Conservation (phyloP, 1,140 invertebrate genomes). For the Parapsyche elsis region DNA sequence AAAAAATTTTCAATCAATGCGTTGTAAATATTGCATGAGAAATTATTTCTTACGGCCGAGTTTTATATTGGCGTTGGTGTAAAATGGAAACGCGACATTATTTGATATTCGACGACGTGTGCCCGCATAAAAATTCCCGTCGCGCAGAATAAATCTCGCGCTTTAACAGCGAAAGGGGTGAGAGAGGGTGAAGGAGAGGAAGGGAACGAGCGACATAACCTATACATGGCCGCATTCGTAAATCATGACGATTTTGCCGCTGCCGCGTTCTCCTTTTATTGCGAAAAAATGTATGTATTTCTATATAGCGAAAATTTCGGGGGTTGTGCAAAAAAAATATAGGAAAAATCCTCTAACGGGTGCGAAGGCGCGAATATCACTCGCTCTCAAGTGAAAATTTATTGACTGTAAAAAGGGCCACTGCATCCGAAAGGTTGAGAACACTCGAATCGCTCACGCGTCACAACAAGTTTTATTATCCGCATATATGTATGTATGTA, state of each 20-base stretch:
- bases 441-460: neutral
- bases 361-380: neutral
- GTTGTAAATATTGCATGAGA: too few species aligned
- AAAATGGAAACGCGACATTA: too few species aligned
- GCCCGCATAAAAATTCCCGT: constrained; percentile 27
- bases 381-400: neutral
- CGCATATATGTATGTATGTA: too few species aligned
- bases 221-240: constrained; percentile 27
- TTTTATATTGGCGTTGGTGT: too few species aligned
- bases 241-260: constrained; percentile 22
- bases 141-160: constrained; percentile 35
- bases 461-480: too few species aligned
- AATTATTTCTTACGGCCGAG: too few species aligned
- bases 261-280: neutral
- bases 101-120: too few species aligned
- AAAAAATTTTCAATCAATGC: too few species aligned
- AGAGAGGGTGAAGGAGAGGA: neutral
- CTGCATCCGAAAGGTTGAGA: neutral
- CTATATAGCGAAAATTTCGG: neutral
- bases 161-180: constrained; percentile 18
- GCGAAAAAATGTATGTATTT: neutral
- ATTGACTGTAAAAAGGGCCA: neutral
- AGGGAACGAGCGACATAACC: neutral
- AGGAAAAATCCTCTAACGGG: neutral
- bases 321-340: neutral